These are phyloP conservation scores for Pseudochromis fuscus DNA, from an alignment of 2,797 vertebrate genomes.

Conservation along the genomic window DNA sequence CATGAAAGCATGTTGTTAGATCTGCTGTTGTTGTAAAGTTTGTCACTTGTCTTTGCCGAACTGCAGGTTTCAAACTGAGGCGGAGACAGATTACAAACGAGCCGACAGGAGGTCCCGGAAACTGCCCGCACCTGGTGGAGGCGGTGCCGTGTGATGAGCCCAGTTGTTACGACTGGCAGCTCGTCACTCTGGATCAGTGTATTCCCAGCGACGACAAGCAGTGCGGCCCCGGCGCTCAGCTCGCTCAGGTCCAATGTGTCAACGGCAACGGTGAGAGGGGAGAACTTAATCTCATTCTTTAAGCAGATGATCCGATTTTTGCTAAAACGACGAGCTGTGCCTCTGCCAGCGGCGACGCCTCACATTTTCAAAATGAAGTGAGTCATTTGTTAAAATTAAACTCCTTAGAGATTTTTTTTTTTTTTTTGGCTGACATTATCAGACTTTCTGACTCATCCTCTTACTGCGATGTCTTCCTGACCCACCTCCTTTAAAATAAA, in stretches of 20 bases:
- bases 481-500: slow-evolving; percentile 4
- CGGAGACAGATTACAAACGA: slow-evolving; percentile 89
- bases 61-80: slow-evolving; percentile 93
- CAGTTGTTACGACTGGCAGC: slow-evolving; percentile 91
- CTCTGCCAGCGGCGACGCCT: neutral
- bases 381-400: slow-evolving; percentile 6
- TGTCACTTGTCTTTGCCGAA: neutral
- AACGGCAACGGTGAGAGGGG: slow-evolving; percentile 90
- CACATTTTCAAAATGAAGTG: neutral
- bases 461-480: neutral
- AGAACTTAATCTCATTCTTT: neutral
- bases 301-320: neutral
- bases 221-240: slow-evolving; percentile 90
- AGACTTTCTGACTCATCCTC: neutral
- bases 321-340: slow-evolving; percentile 6
- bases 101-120: slow-evolving; percentile 89
- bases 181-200: slow-evolving; percentile 87
- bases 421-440: neutral
- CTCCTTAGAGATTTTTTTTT: neutral
- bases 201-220: slow-evolving; percentile 86
- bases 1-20: no score
- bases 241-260: slow-evolving; percentile 87
- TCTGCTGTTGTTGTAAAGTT: neutral
- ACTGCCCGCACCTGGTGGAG: slow-evolving; percentile 95
- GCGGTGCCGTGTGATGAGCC: slow-evolving; percentile 96